A percentile compares a stretch with the other conserved stretches of the same genome.
phyloP scores from a whole-genome alignment of 2,888 invertebrate genomes.

The Anthrax anthrax region DNA sequence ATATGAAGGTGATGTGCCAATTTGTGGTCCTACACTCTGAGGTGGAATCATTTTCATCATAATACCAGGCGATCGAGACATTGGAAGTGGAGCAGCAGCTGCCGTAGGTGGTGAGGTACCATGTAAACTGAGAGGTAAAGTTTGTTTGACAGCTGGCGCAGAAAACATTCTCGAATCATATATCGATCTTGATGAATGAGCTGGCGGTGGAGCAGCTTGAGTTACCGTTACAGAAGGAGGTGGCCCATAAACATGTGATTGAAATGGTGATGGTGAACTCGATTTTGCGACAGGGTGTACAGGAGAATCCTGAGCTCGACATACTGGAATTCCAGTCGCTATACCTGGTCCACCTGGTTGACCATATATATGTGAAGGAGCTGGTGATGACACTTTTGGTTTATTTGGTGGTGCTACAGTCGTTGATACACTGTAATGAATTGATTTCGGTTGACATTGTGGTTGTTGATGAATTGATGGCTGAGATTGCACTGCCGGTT shows the following conservation, averaged over 20 bases:
- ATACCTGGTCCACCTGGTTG: slow-evolving; percentile 34
- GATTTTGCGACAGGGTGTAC: slow-evolving; percentile 37
- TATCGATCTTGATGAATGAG: slow-evolving; percentile 32
- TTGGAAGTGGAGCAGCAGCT: slow-evolving; percentile 32
- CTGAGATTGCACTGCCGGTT: slow-evolving; percentile 12
- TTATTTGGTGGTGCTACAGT: slow-evolving; percentile 27
- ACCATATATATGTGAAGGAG: slow-evolving; percentile 38
- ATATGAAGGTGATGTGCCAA: slow-evolving; percentile 36
- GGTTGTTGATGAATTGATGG: slow-evolving; percentile 14
- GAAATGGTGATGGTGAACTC: slow-evolving; percentile 36
- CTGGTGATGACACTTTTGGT: slow-evolving; percentile 61
- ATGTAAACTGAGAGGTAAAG: slow-evolving; percentile 22
- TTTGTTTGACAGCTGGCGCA: slow-evolving; percentile 18
- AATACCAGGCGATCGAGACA: slow-evolving; percentile 17
- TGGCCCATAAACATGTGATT: slow-evolving; percentile 32
- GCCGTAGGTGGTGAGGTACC: slow-evolving; percentile 38
- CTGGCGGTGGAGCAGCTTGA: slow-evolving; percentile 41
- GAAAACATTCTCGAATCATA: slow-evolving; percentile 23
- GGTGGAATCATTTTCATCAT: slow-evolving; percentile 34
- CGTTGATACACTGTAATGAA: slow-evolving; percentile 14
- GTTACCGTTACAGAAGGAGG: slow-evolving; percentile 36
- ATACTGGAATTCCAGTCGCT: slow-evolving; percentile 41
- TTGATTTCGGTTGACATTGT: slow-evolving; percentile 29
- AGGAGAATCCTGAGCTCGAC: slow-evolving; percentile 32
- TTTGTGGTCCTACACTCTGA: slow-evolving; percentile 22